A percentile compares a stretch with the other conserved stretches of the same genome.
Evolutionary conservation across 2,797 vertebrate genomes (phyloP).

Genomic region (Sitta carolinensis): DNA sequence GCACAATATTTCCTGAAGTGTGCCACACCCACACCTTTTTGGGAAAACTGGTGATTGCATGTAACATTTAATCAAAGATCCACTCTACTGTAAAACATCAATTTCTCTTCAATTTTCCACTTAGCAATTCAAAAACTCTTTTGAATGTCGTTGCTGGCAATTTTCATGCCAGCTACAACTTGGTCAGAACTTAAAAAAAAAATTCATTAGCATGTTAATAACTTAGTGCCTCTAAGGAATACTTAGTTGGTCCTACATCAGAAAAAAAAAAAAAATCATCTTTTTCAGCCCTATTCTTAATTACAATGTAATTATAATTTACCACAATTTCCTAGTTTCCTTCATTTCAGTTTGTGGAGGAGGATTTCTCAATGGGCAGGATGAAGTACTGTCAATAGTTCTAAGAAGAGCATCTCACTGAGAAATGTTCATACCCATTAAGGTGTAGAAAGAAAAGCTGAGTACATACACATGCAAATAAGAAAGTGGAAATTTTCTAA

Average conservation of each 20-base stretch:
- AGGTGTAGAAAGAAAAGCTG: not conserved
- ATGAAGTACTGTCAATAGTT: not conserved
- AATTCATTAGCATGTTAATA: conserved; percentile 35
- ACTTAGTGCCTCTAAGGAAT: not conserved
- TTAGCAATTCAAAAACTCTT: conserved; percentile 35
- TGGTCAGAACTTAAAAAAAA: not conserved
- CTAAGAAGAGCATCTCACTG: not conserved
- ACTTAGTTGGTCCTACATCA: not conserved
- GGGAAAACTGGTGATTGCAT: not conserved
- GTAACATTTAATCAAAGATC: conserved; percentile 34
- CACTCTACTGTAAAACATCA: not conserved
- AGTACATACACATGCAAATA: not conserved
- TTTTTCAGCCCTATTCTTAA: not conserved
- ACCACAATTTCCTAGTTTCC: not conserved
- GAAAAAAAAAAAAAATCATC: not conserved
- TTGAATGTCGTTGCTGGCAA: conserved; percentile 6
- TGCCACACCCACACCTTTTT: not conserved
- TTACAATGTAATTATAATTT: not conserved
- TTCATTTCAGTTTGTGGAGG: not conserved
- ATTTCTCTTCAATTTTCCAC: conserved; percentile 48
- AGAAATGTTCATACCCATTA: not conserved
- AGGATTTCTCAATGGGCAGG: not conserved
- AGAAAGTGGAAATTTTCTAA: not conserved
- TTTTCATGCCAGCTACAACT: not conserved
- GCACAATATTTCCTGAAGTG: not conserved